phyloP scores from a whole-genome alignment of 2,797 vertebrate genomes.

The Remorina albescens region DNA sequence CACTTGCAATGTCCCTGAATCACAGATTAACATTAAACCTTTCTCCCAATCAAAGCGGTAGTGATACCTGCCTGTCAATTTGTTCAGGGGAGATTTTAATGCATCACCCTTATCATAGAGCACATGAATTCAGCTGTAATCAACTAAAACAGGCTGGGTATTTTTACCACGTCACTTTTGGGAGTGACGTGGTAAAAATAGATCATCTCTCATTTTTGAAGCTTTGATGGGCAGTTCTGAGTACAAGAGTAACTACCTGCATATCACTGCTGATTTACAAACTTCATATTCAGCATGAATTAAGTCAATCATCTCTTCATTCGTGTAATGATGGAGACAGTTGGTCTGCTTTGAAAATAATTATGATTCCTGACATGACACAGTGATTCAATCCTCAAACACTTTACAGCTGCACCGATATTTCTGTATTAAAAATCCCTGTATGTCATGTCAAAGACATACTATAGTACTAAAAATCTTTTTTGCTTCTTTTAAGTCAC shows the following conservation, averaged over 20 bases:
- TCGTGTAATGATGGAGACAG: conserved; percentile 15
- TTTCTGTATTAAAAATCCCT: conserved; percentile 13
- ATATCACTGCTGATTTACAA: conserved; percentile 14
- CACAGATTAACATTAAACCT: conserved; percentile 42
- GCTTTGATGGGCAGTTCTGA: conserved; percentile 43
- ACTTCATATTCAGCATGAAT: neutral
- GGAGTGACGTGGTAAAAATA: conserved; percentile 51
- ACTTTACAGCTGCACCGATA: conserved; percentile 23
- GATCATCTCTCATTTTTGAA: conserved; percentile 26
- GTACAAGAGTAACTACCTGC: conserved; percentile 10
- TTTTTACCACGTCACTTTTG: too few species aligned
- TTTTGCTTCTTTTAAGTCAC: conserved; percentile 1
- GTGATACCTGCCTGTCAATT: conserved; percentile 39
- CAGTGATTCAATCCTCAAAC: conserved; percentile 22
- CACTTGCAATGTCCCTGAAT: conserved; percentile 28
- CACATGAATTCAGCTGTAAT: conserved; percentile 17
- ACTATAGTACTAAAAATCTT: neutral
- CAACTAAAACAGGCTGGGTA: conserved; percentile 18
- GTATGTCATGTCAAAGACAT: neutral
- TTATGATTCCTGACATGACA: conserved; percentile 18
- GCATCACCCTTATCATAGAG: conserved; percentile 4
- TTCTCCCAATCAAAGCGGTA: conserved; percentile 15
- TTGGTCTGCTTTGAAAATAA: conserved; percentile 4
- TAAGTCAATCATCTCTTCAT: conserved; percentile 9
- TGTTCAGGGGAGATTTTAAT: conserved; percentile 21